phyloP scores from a whole-genome alignment of 2,797 vertebrate species.

The Sebastes dallii region DNA sequence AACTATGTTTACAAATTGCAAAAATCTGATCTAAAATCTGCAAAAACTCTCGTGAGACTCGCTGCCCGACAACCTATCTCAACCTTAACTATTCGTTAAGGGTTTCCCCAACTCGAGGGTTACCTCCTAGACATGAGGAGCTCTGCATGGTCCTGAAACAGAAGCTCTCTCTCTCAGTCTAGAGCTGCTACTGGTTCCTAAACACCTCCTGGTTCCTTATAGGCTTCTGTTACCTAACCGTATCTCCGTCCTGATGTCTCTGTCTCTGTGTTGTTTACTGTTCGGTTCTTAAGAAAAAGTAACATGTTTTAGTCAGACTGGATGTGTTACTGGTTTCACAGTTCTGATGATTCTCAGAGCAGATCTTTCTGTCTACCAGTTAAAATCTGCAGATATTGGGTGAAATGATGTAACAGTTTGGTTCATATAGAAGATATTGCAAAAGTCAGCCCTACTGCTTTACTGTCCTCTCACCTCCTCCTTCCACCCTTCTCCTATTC shows the following conservation, averaged over 20 bases:
- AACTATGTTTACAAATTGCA: no score
- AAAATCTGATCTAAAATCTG: no score
- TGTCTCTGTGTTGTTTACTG: neutral
- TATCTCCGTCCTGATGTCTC: neutral
- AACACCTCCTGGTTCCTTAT: neutral
- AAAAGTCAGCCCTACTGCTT: no score
- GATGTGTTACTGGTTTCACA: no score
- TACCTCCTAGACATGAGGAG: no score
- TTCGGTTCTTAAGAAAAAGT: no score
- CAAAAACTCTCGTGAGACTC: no score
- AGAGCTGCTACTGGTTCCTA: constrained; percentile 2
- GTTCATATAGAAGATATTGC: neutral
- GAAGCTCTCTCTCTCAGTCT: constrained; percentile 17
- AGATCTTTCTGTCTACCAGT: neutral
- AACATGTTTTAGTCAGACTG: neutral
- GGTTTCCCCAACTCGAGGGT: no score
- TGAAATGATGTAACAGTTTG: neutral
- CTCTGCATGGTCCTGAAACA: neutral
- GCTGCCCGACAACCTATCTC: no score
- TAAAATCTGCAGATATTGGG: neutral
- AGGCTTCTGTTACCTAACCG: neutral
- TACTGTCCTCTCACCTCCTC: neutral
- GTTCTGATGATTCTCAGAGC: neutral
- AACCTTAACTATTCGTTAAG: no score
- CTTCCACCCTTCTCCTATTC: neutral